These are phyloP conservation scores for Merodon equestris DNA, from an alignment of 2,888 invertebrate genomes.

Conservation along the genomic window DNA sequence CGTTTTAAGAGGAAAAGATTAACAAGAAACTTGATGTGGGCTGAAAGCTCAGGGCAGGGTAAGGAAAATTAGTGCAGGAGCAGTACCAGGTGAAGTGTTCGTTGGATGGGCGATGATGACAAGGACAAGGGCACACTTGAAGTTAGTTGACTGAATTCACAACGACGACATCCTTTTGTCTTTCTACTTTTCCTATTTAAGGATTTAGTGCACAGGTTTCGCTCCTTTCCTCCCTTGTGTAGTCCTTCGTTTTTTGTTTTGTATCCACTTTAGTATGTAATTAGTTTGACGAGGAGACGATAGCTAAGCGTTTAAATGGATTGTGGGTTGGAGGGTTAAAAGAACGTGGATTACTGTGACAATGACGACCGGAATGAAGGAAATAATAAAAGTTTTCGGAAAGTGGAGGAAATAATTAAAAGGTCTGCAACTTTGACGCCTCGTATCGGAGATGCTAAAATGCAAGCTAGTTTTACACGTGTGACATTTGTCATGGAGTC, in stretches of 20 bases:
- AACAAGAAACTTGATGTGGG: constrained; percentile 42
- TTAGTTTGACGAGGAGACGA: constrained; percentile 59
- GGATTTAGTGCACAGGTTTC: constrained; percentile 54
- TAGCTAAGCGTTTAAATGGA: no score
- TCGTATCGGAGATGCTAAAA: background rate
- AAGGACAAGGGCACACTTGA: constrained; percentile 59
- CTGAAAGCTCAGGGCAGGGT: constrained; percentile 7
- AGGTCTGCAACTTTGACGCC: background rate
- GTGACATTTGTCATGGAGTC: no score
- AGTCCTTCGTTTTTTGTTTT: constrained; percentile 5
- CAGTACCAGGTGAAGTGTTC: constrained; percentile 36
- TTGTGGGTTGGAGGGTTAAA: no score
- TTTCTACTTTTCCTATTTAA: constrained; percentile 1
- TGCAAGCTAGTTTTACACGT: no score
- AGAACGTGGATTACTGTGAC: no score
- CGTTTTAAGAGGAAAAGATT: constrained; percentile 49
- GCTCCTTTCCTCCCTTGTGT: constrained; percentile 25
- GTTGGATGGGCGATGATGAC: constrained; percentile 49
- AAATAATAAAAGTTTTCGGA: no score
- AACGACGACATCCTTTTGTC: constrained; percentile 57
- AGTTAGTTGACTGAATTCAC: constrained; percentile 53
- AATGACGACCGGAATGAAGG: no score
- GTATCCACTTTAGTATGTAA: constrained; percentile 61
- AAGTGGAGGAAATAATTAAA: no score
- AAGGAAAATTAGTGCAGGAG: constrained; percentile 32